Base-by-base conservation (phyloP, 2,888 invertebrate species). In the Prionchulus punctatus region DNA sequence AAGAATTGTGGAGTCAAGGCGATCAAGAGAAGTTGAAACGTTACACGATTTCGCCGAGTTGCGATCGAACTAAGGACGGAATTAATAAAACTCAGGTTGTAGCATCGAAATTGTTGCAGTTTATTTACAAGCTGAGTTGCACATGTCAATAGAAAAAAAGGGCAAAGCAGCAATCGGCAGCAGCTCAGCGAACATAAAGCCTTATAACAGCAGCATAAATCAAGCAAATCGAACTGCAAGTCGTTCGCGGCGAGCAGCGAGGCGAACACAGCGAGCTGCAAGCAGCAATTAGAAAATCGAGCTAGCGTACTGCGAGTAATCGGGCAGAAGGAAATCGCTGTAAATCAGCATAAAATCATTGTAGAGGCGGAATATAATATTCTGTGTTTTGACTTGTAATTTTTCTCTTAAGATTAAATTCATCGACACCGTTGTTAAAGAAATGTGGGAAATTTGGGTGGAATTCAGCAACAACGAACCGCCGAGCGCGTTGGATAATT, bases 391-490 rank as follows among this genome's bases (percentile, higher is more conserved):
- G 7, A 7, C 27, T 4, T 18, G 26, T 3, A 30, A 52, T 3
- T 51, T 30, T 50, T 21, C 30, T 30, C 62, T 64, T 15, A 69
- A 82, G 81, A 92, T 98, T 72, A 94, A 94, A 66, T 98, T 98
- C 75, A 98, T 98, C 72, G 96, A 98, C 78, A 98, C 94, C 76
- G 98, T 98, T 72, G 96, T 96, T 43, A 96, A 98, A 77, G 98
- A 98, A 1, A 77, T 99, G 60, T 99, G 94, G 91, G 98, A 98
- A 76, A 96, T 96, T 54, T 98, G 98, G 98, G 94, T 91, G 15
- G 96, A 98, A 74, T 79, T 98, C 61, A 96, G 98, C 51, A 92
- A 94, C 75, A 96, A 98, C 1, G 96, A 98, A 72, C 96, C 96
- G 53, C 94, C 96, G 76, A 87, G 91, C 64, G 96, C 98, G 67